Conservation (phyloP, 2,113 vertebrate genomes). For the Pantherophis guttatus region DNA sequence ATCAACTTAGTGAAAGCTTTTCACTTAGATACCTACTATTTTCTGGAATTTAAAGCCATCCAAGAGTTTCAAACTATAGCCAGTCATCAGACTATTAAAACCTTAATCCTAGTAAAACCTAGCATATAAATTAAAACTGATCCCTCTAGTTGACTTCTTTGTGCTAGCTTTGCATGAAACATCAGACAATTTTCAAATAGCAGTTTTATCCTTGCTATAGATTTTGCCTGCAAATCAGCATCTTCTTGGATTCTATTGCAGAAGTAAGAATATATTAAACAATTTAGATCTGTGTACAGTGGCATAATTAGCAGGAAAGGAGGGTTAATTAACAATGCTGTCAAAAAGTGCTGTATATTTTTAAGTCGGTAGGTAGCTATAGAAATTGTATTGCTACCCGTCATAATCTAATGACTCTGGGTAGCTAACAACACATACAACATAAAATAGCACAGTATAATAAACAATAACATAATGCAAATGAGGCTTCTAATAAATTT, state of each 20-base stretch:
- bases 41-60: conserved; percentile 23
- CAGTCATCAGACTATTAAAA: conserved; percentile 33
- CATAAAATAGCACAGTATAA: neutral
- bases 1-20: conserved; percentile 6
- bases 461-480: neutral
- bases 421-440: neutral
- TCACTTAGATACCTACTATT: conserved; percentile 3
- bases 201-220: conserved; percentile 32
- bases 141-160: conserved; percentile 13
- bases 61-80: conserved; percentile 23
- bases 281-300: conserved; percentile 17
- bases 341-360: neutral
- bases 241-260: conserved; percentile 13
- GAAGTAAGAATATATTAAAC: conserved; percentile 27
- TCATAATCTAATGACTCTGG: neutral
- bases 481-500: neutral
- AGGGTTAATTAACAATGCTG: neutral
- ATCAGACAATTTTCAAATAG: conserved; percentile 24
- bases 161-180: neutral
- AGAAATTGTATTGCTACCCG: neutral
- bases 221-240: neutral
- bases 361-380: neutral
- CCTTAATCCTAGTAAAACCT: conserved; percentile 16
- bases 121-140: conserved; percentile 30
- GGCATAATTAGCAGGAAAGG: neutral